These are phyloP conservation scores for Zeugodacus cucurbitae DNA, from an alignment of 1,140 invertebrate genomes.

Conservation along the genomic window DNA sequence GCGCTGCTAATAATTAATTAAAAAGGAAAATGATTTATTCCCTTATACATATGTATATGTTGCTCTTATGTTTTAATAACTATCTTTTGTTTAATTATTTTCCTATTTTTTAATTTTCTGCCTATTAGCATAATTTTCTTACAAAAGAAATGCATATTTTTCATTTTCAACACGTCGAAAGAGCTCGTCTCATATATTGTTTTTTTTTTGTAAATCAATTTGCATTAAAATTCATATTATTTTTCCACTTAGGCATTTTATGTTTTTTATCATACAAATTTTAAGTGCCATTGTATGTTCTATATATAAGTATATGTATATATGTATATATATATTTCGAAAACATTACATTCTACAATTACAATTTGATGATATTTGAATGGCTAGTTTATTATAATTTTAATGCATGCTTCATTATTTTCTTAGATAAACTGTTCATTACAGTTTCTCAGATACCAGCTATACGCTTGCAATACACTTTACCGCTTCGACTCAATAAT, in stretches of 20 bases:
- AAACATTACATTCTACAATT: conserved; percentile 13
- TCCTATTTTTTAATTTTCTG: conserved; percentile 21
- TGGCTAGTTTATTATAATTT: conserved; percentile 29
- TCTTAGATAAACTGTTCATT: background rate
- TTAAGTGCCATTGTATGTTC: background rate
- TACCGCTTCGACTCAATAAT: too few species aligned
- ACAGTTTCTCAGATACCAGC: background rate
- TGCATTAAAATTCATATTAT: background rate
- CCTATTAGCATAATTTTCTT: background rate
- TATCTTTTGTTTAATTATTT: background rate
- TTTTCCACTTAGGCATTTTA: conserved; percentile 19
- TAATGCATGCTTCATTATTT: background rate
- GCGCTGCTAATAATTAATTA: background rate
- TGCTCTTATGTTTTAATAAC: background rate
- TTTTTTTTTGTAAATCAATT: background rate
- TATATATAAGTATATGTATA: background rate
- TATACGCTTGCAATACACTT: background rate
- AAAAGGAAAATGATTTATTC: background rate
- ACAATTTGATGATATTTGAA: conserved; percentile 4
- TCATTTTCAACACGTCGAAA: conserved; percentile 18
- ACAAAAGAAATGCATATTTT: conserved; percentile 35
- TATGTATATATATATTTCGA: background rate
- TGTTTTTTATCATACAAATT: background rate
- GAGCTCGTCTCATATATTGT: background rate
- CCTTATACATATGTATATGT: background rate